A percentile compares a stretch with the other conserved stretches of the same genome.
These are phyloP conservation scores for Eilema griseolum DNA, from an alignment of 2,888 invertebrate genomes.

Conservation along the genomic window DNA sequence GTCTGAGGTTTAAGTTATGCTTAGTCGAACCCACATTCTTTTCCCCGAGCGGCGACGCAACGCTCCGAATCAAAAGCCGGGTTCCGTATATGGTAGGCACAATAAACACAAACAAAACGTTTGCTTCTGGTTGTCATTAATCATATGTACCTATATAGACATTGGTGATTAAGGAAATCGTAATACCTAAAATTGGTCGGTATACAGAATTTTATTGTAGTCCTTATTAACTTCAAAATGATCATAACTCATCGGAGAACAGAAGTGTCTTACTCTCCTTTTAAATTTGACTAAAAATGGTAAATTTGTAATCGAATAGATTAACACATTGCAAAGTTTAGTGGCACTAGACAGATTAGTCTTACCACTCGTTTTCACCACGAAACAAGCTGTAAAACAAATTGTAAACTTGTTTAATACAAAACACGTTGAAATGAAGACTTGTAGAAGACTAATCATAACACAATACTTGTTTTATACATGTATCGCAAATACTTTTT, in stretches of 20 bases:
- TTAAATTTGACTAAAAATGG: neutral
- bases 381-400: no score
- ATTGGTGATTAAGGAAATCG: neutral
- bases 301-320: no score
- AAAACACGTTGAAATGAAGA: no score
- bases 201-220: neutral
- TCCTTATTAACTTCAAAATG: neutral
- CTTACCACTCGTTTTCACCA: no score
- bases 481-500: no score
- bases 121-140: neutral
- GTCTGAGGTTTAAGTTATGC: slow-evolving; percentile 24
- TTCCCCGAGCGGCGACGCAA: neutral
- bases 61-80: neutral
- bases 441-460: no score
- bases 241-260: neutral
- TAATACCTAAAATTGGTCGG: neutral
- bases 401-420: no score
- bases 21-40: neutral
- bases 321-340: no score
- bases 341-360: no score
- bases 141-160: neutral
- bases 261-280: no score
- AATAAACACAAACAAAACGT: neutral
- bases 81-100: neutral
- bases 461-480: no score